Conservation (phyloP, 1,140 invertebrate species). For the Apis dorsata region DNA sequence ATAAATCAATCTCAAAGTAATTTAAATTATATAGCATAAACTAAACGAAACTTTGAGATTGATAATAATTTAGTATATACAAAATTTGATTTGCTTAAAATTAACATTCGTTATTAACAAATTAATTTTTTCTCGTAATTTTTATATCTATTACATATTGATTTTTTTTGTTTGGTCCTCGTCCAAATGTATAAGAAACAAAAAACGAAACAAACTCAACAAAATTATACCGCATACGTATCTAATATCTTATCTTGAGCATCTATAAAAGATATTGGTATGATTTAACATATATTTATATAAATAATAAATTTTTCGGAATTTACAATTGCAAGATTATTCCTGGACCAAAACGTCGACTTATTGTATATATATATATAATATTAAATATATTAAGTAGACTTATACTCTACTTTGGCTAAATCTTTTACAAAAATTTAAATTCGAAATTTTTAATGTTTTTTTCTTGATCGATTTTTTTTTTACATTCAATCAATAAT, state of each 20-base stretch:
- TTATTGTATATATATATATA: constrained; percentile 65
- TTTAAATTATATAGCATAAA: constrained; percentile 40
- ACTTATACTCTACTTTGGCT: constrained; percentile 71
- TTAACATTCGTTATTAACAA: constrained; percentile 58
- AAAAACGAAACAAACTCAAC: constrained; percentile 44
- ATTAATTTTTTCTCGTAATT: constrained; percentile 2
- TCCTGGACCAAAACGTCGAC: constrained; percentile 59
- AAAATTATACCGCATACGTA: constrained; percentile 29
- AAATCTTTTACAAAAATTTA: constrained; percentile 70
- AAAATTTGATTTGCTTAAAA: constrained; percentile 68
- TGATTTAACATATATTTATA: constrained; percentile 57
- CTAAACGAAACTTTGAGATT: constrained; percentile 50
- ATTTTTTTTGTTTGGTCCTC: constrained; percentile 57
- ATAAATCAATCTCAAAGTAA: constrained; percentile 55
- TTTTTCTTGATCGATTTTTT: constrained; percentile 45
- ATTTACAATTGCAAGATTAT: constrained; percentile 72
- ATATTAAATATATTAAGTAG: constrained; percentile 67
- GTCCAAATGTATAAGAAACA: constrained; percentile 49
- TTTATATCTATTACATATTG: not conserved
- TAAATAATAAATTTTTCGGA: constrained; percentile 59
- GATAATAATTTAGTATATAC: constrained; percentile 73
- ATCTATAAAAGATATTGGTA: constrained; percentile 59
- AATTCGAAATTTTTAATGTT: constrained; percentile 50
- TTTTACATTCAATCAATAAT: constrained; percentile 29
- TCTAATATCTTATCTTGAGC: constrained; percentile 53